These are phyloP conservation scores for Meiosimyza platycephala DNA, from an alignment of 2,888 invertebrate species.

Conservation along the genomic window DNA sequence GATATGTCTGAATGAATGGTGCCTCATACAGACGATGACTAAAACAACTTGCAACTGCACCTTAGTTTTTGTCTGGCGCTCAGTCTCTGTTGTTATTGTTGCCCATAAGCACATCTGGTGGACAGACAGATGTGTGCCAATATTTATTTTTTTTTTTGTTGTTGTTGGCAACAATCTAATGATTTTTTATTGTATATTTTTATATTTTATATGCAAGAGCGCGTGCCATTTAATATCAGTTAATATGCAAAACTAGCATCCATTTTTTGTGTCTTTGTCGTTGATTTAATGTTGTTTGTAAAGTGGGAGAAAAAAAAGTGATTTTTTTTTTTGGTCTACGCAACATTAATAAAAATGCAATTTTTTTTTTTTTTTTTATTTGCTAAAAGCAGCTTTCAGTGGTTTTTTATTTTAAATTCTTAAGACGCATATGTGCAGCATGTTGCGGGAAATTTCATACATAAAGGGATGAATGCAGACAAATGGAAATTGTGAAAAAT, in stretches of 20 bases:
- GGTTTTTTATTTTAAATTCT: background rate
- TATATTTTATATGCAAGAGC: background rate
- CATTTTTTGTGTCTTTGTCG: background rate
- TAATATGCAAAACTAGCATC: slow-evolving; percentile 27
- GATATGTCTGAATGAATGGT: too few species aligned
- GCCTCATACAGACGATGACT: background rate
- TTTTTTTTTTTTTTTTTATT: slow-evolving; percentile 7
- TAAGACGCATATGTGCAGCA: too few species aligned
- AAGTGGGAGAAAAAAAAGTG: background rate
- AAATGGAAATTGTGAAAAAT: too few species aligned
- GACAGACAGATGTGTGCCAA: slow-evolving; percentile 28
- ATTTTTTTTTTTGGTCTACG: slow-evolving; percentile 24
- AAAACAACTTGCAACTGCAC: slow-evolving; percentile 42
- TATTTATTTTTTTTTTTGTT: too few species aligned
- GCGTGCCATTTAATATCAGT: slow-evolving; percentile 10
- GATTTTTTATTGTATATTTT: slow-evolving; percentile 8
- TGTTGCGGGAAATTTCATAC: too few species aligned
- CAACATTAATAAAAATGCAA: slow-evolving; percentile 24
- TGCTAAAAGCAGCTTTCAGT: slow-evolving; percentile 13
- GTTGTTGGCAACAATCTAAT: slow-evolving; percentile 20
- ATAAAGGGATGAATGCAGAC: too few species aligned
- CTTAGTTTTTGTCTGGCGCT: slow-evolving; percentile 48
- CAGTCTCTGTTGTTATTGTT: slow-evolving; percentile 30
- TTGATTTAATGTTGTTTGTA: background rate
- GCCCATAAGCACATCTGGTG: slow-evolving; percentile 22